Percentiles rank a stretch among this genome's conserved stretches.
These are phyloP conservation scores for Pemphredon lugubris DNA, from an alignment of 2,888 invertebrate genomes.

Conservation along the genomic window DNA sequence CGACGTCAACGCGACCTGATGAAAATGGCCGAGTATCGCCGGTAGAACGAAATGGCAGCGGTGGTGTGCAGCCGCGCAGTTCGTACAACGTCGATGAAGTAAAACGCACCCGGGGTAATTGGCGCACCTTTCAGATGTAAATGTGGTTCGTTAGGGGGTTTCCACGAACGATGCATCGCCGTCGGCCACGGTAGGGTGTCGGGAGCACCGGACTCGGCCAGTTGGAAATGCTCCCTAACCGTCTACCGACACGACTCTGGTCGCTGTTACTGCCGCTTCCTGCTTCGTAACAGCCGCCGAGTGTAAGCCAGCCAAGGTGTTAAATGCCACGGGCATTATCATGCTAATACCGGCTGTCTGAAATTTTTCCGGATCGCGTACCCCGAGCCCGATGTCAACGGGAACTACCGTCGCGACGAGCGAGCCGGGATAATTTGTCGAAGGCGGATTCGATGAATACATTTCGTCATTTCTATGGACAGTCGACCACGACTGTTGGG, in stretches of 20 bases:
- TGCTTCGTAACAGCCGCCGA: slow-evolving; percentile 23
- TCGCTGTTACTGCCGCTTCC: slow-evolving; percentile 34
- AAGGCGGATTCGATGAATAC: slow-evolving; percentile 10
- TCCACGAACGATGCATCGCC: slow-evolving; percentile 65
- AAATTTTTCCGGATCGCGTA: slow-evolving; percentile 28
- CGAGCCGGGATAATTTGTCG: slow-evolving; percentile 15
- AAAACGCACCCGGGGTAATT: slow-evolving; percentile 75
- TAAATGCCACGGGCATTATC: slow-evolving; percentile 52
- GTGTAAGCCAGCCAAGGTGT: slow-evolving; percentile 33
- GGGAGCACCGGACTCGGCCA: slow-evolving; percentile 56
- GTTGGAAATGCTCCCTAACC: slow-evolving; percentile 64
- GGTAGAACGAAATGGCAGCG: slow-evolving; percentile 23
- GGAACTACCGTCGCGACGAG: slow-evolving; percentile 4
- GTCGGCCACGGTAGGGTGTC: slow-evolving; percentile 51
- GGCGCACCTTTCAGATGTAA: slow-evolving; percentile 78
- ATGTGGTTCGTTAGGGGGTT: slow-evolving; percentile 77
- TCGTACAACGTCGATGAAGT: slow-evolving; percentile 67
- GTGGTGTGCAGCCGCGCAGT: slow-evolving; percentile 34
- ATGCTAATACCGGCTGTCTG: slow-evolving; percentile 35
- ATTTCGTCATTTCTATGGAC: slow-evolving; percentile 18
- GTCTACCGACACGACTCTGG: slow-evolving; percentile 50
- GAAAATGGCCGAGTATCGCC: slow-evolving; percentile 52
- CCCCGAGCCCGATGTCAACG: slow-evolving; percentile 7
- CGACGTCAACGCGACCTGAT: slow-evolving; percentile 45
- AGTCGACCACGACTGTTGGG: no score